Evolutionary conservation across 1,140 invertebrate genomes (phyloP).

Genomic region (Frieseomelitta varia): DNA sequence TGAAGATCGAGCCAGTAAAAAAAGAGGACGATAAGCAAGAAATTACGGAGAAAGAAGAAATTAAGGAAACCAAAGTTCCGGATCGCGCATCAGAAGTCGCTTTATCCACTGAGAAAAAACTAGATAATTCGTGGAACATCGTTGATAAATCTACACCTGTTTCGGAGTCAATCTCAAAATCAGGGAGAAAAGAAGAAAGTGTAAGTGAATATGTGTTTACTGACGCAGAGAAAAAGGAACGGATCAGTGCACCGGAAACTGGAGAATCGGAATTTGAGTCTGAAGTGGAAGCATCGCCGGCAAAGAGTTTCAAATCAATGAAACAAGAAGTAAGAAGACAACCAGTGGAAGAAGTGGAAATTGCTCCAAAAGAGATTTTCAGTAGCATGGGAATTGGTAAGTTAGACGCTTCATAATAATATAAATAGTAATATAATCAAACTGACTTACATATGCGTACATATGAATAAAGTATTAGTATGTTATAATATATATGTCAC

Average conservation of each 20-base stretch:
- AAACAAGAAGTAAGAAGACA: constrained; percentile 37
- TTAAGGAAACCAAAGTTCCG: not conserved
- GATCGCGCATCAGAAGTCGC: constrained; percentile 26
- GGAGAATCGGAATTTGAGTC: constrained; percentile 75
- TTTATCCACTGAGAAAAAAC: constrained; percentile 49
- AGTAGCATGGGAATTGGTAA: constrained; percentile 86
- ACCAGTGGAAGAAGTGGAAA: constrained; percentile 79
- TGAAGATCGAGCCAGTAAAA: not conserved
- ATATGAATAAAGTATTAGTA: not conserved
- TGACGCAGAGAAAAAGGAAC: constrained; percentile 44
- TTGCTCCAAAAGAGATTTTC: constrained; percentile 86
- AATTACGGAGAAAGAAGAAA: not conserved
- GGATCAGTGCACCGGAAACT: constrained; percentile 65
- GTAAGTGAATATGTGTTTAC: constrained; percentile 28
- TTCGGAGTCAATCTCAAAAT: constrained; percentile 13
- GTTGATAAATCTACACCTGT: constrained; percentile 48
- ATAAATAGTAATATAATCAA: not conserved
- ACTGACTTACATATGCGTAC: not conserved
- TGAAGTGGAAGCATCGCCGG: constrained; percentile 73
- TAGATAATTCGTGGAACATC: constrained; percentile 66
- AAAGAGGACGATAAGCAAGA: constrained; percentile 7
- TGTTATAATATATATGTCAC: not conserved
- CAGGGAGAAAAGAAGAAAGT: constrained; percentile 19
- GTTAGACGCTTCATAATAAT: constrained; percentile 59
- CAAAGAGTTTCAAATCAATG: constrained; percentile 54